Percentiles rank a stretch among this genome's conserved stretches.
phyloP scores from a whole-genome alignment of 2,113 vertebrate species.

The Mobula birostris region DNA sequence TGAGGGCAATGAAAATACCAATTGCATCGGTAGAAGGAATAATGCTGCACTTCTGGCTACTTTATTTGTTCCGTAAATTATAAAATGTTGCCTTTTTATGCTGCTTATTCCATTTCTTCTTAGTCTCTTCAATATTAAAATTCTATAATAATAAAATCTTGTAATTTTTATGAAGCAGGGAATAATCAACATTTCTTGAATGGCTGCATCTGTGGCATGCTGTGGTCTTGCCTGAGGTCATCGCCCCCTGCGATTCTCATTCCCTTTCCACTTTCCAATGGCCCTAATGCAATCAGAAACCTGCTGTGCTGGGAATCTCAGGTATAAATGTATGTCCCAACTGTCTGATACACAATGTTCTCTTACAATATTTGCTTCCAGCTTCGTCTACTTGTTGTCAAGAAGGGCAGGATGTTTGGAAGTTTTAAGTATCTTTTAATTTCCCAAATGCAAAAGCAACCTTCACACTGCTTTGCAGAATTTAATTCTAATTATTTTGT shows the following conservation, averaged over 20 bases:
- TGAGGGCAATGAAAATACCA: conserved; percentile 23
- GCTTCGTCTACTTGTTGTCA: not conserved
- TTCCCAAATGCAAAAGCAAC: not conserved
- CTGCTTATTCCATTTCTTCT: not conserved
- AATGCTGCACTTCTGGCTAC: conserved; percentile 7
- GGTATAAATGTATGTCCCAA: not conserved
- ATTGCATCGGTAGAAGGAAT: conserved; percentile 23
- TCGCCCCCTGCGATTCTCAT: not conserved
- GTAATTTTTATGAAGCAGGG: not conserved
- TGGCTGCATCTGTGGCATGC: not conserved
- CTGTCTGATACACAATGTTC: not conserved
- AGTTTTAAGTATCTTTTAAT: not conserved
- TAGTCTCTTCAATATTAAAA: not conserved
- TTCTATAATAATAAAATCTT: not conserved
- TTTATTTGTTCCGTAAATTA: not conserved
- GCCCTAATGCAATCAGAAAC: not conserved
- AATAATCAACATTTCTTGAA: not conserved
- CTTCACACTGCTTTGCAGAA: not conserved
- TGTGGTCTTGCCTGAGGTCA: not conserved
- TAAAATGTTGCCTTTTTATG: not conserved
- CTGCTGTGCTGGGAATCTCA: not conserved
- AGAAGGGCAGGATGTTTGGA: not conserved
- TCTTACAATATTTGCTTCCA: not conserved
- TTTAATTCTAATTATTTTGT: not conserved
- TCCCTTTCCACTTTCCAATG: not conserved